phyloP scores from a whole-genome alignment of 2,797 vertebrate genomes.

The Enteromius mattozi region DNA sequence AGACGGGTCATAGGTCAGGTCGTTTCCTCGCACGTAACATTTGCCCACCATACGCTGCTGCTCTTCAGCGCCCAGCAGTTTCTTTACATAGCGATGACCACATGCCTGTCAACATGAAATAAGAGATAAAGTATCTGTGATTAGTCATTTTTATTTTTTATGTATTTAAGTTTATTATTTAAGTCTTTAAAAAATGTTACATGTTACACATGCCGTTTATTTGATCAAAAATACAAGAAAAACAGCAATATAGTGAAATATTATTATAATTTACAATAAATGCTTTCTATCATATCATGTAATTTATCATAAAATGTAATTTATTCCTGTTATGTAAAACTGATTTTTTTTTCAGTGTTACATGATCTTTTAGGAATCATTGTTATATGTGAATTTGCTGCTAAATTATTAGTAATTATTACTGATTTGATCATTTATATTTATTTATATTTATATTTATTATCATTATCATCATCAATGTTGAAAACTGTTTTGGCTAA shows the following conservation, averaged over 20 bases:
- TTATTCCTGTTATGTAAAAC: not conserved
- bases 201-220: too few relatives aligned
- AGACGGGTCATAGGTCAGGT: conserved; percentile 76
- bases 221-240: not conserved
- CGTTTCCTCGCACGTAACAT: conserved; percentile 88
- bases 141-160: not conserved
- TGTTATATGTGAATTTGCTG: not conserved
- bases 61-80: conserved; percentile 78
- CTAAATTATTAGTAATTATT: not conserved
- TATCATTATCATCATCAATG: not conserved
- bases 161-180: not conserved
- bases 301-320: not conserved
- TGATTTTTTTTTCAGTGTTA: not conserved
- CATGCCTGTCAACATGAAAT: conserved; percentile 80
- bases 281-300: not conserved
- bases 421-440: not conserved
- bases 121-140: not conserved
- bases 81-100: conserved; percentile 88
- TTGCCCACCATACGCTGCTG: conserved; percentile 90
- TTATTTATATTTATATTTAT: too few relatives aligned
- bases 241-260: not conserved
- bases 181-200: not conserved
- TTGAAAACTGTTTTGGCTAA: not conserved
- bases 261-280: not conserved
- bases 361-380: not conserved